Evolutionary conservation across 1,140 invertebrate species (phyloP).

Genomic region (Magallana gigas): DNA sequence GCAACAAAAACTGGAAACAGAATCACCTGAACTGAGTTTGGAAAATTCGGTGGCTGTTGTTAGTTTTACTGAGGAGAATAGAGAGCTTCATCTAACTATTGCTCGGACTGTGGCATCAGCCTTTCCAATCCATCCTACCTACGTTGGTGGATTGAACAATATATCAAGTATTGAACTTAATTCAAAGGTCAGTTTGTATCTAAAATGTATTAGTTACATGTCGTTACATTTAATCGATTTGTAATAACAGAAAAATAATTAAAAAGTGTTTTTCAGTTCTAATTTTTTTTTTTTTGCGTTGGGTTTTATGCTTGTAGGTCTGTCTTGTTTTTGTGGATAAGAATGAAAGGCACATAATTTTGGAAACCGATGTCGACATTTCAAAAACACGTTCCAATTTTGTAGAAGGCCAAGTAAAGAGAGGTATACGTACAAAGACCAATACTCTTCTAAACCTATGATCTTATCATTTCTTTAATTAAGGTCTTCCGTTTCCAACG

Average conservation of each 20-base stretch:
- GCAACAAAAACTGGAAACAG: not conserved
- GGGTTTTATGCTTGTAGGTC: not conserved
- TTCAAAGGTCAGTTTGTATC: not conserved
- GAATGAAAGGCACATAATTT: slow-evolving; percentile 1
- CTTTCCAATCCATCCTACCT: not conserved
- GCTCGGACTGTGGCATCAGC: not conserved
- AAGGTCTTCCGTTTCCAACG: too few relatives aligned
- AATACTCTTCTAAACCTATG: too few relatives aligned
- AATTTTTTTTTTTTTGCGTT: too few relatives aligned
- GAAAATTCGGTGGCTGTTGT: not conserved
- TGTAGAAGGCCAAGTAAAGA: not conserved
- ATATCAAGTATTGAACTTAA: not conserved
- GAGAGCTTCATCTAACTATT: not conserved
- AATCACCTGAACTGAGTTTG: not conserved
- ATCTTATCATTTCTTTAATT: too few relatives aligned
- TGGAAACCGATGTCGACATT: not conserved
- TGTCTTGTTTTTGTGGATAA: not conserved
- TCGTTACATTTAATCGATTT: too few relatives aligned
- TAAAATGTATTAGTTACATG: too few relatives aligned
- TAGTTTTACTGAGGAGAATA: not conserved
- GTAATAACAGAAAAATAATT: too few relatives aligned
- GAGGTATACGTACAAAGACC: not conserved
- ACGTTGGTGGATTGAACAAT: not conserved
- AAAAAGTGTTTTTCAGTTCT: too few relatives aligned
- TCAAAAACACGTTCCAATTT: not conserved